phyloP scores from a whole-genome alignment of 2,113 vertebrate genomes.

The Rhinoderma darwinii region DNA sequence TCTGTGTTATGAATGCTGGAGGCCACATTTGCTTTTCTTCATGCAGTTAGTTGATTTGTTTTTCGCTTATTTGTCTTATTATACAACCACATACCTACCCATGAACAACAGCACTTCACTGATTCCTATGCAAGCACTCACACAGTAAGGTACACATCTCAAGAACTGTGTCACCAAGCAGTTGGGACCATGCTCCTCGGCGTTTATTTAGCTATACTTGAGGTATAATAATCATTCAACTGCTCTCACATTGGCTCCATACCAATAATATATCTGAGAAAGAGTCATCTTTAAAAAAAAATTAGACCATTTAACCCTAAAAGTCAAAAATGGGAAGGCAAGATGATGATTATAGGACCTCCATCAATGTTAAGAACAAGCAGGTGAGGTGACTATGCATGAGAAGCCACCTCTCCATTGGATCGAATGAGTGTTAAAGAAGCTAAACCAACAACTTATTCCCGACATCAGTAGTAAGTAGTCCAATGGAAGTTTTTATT shows the following conservation, averaged over 20 bases:
- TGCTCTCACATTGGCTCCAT: background rate
- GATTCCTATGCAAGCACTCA: background rate
- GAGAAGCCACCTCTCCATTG: background rate
- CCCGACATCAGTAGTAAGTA: background rate
- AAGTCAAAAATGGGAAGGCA: background rate
- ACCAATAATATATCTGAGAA: background rate
- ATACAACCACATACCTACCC: constrained; percentile 7
- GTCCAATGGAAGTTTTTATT: background rate
- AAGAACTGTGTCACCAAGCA: background rate
- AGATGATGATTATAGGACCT: background rate
- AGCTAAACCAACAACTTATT: no score
- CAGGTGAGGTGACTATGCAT: background rate
- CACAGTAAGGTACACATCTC: background rate
- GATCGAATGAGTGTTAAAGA: background rate
- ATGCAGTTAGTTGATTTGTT: background rate
- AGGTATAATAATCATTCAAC: background rate
- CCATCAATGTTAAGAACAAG: background rate
- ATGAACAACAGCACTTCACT: constrained; percentile 15
- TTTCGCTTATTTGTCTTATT: background rate
- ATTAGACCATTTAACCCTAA: no score
- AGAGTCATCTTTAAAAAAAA: background rate
- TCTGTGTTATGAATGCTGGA: background rate
- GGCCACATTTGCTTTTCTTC: background rate
- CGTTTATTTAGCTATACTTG: constrained; percentile 20
- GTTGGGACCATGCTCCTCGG: background rate